Conservation (phyloP, 2,888 invertebrate genomes). For the Callimorpha dominula region DNA sequence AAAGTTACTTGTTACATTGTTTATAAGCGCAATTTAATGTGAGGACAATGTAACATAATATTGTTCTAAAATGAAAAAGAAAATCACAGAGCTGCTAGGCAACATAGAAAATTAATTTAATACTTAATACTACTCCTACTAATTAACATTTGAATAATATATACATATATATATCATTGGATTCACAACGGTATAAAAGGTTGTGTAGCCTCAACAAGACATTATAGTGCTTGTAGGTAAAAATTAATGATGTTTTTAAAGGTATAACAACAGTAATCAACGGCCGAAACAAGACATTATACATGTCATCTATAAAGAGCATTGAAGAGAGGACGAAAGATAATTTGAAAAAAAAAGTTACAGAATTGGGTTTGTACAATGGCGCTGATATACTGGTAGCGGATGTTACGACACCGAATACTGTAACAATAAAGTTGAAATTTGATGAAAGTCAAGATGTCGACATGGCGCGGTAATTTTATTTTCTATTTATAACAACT, state of each 20-base stretch:
- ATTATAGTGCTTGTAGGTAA: neutral
- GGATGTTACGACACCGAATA: conserved; percentile 95
- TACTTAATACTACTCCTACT: too few species aligned
- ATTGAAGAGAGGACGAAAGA: conserved; percentile 95
- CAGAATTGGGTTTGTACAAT: conserved; percentile 94
- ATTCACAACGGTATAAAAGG: too few species aligned
- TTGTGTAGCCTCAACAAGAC: too few species aligned
- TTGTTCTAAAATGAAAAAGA: too few species aligned
- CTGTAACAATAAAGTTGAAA: conserved; percentile 92
- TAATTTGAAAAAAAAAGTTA: conserved; percentile 95
- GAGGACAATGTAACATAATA: too few species aligned
- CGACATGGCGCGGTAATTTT: conserved; percentile 70
- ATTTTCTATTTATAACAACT: neutral
- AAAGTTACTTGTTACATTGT: too few species aligned
- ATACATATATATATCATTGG: too few species aligned
- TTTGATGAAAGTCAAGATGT: conserved; percentile 86
- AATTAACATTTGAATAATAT: too few species aligned
- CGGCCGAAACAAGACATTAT: conserved; percentile 96
- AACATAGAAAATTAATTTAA: too few species aligned
- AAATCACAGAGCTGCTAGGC: too few species aligned
- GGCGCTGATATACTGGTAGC: conserved; percentile 96
- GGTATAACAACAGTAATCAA: conserved; percentile 93
- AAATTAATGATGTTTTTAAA: conserved; percentile 50
- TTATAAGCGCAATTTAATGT: too few species aligned
- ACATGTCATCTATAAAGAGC: conserved; percentile 96